Evolutionary conservation across 2,797 vertebrate genomes (phyloP).

Genomic region (Tinamus major): DNA sequence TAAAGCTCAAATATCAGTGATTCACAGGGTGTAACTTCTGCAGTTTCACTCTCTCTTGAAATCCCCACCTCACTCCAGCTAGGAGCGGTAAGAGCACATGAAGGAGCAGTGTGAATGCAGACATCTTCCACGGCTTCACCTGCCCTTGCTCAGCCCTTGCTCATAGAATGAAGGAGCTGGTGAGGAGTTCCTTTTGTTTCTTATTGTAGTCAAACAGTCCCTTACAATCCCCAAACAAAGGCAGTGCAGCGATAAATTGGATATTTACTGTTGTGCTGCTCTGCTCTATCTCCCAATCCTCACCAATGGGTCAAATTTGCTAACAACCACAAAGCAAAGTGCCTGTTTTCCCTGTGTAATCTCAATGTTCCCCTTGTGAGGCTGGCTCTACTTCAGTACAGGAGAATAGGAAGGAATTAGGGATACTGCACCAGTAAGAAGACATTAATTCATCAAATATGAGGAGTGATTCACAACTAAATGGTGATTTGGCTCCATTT

Average conservation of each 20-base stretch:
- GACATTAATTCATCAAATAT: background rate
- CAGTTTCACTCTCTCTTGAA: background rate
- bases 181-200: background rate
- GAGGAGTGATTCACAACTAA: background rate
- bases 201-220: background rate
- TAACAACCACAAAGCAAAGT: background rate
- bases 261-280: background rate
- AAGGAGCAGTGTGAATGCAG: rapidly evolving
- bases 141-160: background rate
- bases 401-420: background rate
- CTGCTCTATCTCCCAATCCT: background rate
- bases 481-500: background rate
- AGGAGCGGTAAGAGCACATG: background rate
- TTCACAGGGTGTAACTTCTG: background rate
- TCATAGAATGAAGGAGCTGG: background rate
- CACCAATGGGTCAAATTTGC: background rate
- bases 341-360: background rate
- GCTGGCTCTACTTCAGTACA: rapidly evolving
- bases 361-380: background rate
- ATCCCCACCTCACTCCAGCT: background rate
- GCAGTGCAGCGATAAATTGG: background rate
- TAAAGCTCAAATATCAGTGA: background rate
- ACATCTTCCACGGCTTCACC: background rate
- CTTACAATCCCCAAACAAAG: background rate
- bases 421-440: background rate